A percentile compares a stretch with the other conserved stretches of the same genome.
phyloP scores from a whole-genome alignment of 2,888 invertebrate genomes.

The Galerucella calmariensis region DNA sequence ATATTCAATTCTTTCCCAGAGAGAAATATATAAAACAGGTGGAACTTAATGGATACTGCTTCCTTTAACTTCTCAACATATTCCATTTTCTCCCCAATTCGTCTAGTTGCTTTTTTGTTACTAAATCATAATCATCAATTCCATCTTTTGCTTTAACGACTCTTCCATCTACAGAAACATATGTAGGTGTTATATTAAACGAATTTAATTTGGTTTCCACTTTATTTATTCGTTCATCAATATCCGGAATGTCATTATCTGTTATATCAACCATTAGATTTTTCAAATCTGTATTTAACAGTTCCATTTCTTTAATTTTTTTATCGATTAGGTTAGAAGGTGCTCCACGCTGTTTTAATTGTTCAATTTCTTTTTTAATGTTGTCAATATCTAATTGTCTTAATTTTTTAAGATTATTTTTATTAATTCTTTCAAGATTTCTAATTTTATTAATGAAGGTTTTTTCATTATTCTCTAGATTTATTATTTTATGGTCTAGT shows the following conservation, averaged over 20 bases:
- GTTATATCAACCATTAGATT: background rate
- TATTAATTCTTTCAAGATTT: background rate
- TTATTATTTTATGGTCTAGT: background rate
- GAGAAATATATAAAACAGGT: too few relatives aligned
- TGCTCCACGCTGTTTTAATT: background rate
- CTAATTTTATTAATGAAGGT: background rate
- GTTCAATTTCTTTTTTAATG: background rate
- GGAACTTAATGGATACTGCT: too few relatives aligned
- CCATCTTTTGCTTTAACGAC: background rate
- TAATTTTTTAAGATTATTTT: background rate
- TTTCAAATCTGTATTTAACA: background rate
- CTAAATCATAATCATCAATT: background rate
- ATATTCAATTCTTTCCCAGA: too few relatives aligned
- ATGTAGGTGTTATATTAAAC: background rate
- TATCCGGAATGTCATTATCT: background rate
- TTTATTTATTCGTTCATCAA: background rate
- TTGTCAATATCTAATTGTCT: slow-evolving; percentile 5
- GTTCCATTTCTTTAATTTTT: background rate
- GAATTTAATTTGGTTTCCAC: background rate
- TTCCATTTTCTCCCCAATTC: too few relatives aligned
- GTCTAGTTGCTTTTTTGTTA: slow-evolving; percentile 9
- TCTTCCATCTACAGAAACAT: background rate
- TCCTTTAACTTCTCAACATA: too few relatives aligned
- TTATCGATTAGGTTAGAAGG: background rate
- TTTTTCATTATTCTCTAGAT: background rate